Conservation (phyloP, 2,797 vertebrate genomes). For the Sebastiscus tertius region DNA sequence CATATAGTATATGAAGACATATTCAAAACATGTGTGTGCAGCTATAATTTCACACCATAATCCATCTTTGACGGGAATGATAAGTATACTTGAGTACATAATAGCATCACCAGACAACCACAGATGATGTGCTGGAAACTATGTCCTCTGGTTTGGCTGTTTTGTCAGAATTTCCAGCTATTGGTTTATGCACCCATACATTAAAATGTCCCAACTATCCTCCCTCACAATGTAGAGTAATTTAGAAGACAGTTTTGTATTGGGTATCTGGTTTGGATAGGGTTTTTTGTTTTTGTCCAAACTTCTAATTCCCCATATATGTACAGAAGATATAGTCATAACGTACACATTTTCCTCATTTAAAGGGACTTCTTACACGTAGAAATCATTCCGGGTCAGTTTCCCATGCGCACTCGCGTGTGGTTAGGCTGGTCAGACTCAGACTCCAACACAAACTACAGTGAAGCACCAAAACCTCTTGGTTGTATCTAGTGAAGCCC, state of each 20-base stretch:
- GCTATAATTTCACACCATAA: background rate
- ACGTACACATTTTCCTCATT: background rate
- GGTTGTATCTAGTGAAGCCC: too few relatives aligned
- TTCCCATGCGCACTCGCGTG: too few relatives aligned
- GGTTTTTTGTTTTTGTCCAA: background rate
- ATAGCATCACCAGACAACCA: background rate
- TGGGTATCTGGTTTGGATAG: background rate
- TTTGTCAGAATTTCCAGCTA: background rate
- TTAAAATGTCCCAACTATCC: conserved; percentile 13
- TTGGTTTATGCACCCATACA: background rate
- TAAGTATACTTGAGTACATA: background rate
- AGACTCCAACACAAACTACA: too few relatives aligned
- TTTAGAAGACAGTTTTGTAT: background rate
- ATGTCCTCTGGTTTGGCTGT: background rate
- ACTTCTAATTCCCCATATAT: background rate
- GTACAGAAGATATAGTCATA: background rate
- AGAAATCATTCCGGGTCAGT: too few relatives aligned
- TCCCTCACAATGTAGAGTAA: background rate
- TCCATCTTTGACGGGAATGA: background rate
- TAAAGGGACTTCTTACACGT: too few relatives aligned
- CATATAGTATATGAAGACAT: background rate
- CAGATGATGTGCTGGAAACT: background rate
- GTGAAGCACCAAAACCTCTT: too few relatives aligned
- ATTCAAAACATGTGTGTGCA: background rate
- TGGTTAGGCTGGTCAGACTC: too few relatives aligned